Evolutionary conservation across 2,888 invertebrate species (phyloP).

Genomic region (Perizoma affinitatum): DNA sequence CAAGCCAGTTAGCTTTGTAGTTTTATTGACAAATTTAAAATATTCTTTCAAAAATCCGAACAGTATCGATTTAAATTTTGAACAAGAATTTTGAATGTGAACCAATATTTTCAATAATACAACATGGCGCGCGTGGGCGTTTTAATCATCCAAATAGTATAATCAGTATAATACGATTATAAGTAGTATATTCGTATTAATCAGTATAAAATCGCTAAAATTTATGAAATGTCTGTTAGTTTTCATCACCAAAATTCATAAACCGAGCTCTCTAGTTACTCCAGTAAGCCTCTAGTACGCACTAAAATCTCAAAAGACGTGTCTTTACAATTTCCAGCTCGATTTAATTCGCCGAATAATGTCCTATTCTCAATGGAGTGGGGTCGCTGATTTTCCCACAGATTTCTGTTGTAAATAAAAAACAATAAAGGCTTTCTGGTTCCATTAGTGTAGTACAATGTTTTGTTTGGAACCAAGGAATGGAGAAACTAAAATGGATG

Average conservation of each 20-base stretch:
- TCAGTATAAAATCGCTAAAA: too few species aligned
- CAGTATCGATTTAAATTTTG: too few species aligned
- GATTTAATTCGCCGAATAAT: slow-evolving; percentile 2
- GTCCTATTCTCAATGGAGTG: slow-evolving; percentile 29
- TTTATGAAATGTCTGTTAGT: too few species aligned
- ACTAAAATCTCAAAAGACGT: background rate
- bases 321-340: background rate
- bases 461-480: slow-evolving; percentile 44
- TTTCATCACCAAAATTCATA: too few species aligned
- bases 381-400: slow-evolving; percentile 38
- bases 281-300: too few species aligned
- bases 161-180: too few species aligned
- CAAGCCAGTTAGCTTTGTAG: background rate
- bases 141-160: background rate
- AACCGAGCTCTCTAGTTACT: too few species aligned
- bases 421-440: slow-evolving; percentile 45
- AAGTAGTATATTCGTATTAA: too few species aligned
- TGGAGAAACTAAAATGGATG: slow-evolving; percentile 12
- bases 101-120: background rate
- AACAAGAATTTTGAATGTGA: background rate
- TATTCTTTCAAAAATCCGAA: too few species aligned
- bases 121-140: background rate
- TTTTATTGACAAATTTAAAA: too few species aligned
- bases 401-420: slow-evolving; percentile 52
- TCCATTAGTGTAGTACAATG: slow-evolving; percentile 35